Evolutionary conservation across 2,113 vertebrate genomes (phyloP).

Genomic region (Prolemur simus): DNA sequence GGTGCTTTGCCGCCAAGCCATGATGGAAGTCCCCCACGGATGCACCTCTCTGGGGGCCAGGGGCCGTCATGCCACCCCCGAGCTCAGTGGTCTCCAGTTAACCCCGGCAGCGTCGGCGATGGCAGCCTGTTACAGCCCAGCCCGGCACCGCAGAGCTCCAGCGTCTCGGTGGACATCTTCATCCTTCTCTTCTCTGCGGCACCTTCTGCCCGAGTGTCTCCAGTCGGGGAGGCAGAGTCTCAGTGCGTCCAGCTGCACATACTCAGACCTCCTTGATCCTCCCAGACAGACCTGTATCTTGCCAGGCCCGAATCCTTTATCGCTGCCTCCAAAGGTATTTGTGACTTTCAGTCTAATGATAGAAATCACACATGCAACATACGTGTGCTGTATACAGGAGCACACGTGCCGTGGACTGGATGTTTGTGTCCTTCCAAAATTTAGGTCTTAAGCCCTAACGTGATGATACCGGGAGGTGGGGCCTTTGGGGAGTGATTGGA

Average conservation of each 20-base stretch:
- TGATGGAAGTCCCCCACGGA: neutral
- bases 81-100: neutral
- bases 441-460: neutral
- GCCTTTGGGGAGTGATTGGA: neutral
- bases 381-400: fast-evolving
- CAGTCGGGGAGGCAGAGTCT: neutral
- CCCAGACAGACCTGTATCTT: neutral
- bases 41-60: fast-evolving
- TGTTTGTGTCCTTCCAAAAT: neutral
- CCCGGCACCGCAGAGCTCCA: fast-evolving
- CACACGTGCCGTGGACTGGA: neutral
- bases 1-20: neutral
- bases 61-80: fast-evolving
- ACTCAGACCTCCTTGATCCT: fast-evolving
- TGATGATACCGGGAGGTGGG: neutral
- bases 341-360: no score
- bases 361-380: no score
- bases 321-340: neutral
- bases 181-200: fast-evolving
- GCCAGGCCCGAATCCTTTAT: neutral
- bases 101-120: fast-evolving
- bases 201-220: neutral
- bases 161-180: fast-evolving
- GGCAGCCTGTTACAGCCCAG: fast-evolving
- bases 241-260: no score